phyloP scores from a whole-genome alignment of 30 jellyfish, hydroid and myxozoan species.

The Rhopilema esculentum region DNA sequence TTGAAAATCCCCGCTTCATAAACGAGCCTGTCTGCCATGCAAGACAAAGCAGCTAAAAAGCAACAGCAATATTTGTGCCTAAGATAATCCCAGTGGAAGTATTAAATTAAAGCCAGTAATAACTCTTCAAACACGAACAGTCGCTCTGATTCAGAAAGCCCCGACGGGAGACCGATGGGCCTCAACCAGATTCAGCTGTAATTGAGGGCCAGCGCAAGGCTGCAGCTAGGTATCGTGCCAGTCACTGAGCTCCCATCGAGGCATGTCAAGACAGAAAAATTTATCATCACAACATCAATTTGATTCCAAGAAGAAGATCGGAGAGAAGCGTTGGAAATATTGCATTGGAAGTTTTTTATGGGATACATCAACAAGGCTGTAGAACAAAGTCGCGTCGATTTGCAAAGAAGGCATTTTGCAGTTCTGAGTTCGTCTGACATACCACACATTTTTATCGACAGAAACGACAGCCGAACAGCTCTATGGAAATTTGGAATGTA shows the following conservation, averaged over 20 bases:
- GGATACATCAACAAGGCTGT: constrained; percentile 48
- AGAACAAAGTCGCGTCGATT: constrained; percentile 11
- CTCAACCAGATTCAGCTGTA: constrained; percentile 65
- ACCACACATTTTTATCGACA: neutral
- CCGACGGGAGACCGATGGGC: constrained; percentile 42
- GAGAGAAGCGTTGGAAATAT: constrained; percentile 74
- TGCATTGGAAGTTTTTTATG: no score
- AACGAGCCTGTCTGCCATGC: constrained; percentile 88
- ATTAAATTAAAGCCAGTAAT: constrained; percentile 30
- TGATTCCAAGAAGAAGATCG: constrained; percentile 69
- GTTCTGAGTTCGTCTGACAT: neutral
- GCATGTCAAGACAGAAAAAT: constrained; percentile 40
- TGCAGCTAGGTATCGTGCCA: constrained; percentile 76
- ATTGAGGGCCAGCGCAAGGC: constrained; percentile 20
- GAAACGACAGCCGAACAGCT: neutral
- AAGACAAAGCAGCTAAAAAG: constrained; percentile 34
- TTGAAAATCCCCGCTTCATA: constrained; percentile 79
- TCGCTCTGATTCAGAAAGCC: constrained; percentile 53
- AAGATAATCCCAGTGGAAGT: constrained; percentile 32
- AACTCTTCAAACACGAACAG: constrained; percentile 45
- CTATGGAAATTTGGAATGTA: no score
- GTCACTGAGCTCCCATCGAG: constrained; percentile 35
- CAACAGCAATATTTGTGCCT: constrained; percentile 83
- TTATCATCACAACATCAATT: constrained; percentile 72
- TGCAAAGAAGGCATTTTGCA: constrained; percentile 38